Evolutionary conservation across 1,140 invertebrate genomes (phyloP), one percentile per base, ranked within the genome.

Genomic region (Achroia grisella): DNA sequence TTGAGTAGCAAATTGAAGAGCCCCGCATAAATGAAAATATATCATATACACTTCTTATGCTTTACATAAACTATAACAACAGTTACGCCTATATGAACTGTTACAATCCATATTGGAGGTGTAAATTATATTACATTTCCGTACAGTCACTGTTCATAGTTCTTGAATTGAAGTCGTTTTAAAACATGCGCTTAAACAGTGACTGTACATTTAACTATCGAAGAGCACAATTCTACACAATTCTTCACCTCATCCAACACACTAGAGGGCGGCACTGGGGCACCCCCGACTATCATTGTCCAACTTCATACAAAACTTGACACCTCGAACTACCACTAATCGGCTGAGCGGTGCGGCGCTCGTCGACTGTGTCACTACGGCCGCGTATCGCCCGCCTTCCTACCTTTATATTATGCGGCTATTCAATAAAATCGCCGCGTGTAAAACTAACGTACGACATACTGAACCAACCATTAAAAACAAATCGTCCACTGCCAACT

Each of bases 11-110:
- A 43, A 33, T 37, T 39, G 31, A 14, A 30, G 15, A 15, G 39
- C 47, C 53, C 62, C 55, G 46, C 52, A 55, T 62, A 75, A 79
- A 72, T 56, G 56, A 73, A 69, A 66, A 77, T 79, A 84, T 80
- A 81, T 80, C 76, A 80, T 71, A 74, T 79, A 80, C 76, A 78
- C 62, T 71, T 80, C 78, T 78, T 85, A 85, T 65, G 64, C 49
- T 71, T 85, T 84, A 84, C 63, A 82, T 81, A 78, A 82, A 80
- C 80, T 84, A 81, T 79, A 71, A 71, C 75, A 79, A 82, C 76
- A 79, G 70, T 82, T 84, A 80, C 66, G 60, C 64, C 72, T 81
- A 78, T 68, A 83, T 76, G 67, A 81, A 84, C 77, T 68, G 63
- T 77, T 71, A 64, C 55, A 63, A 71, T 76, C 55, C 79, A 80